Conservation (phyloP, 2,888 invertebrate genomes). For the Timema podura region DNA sequence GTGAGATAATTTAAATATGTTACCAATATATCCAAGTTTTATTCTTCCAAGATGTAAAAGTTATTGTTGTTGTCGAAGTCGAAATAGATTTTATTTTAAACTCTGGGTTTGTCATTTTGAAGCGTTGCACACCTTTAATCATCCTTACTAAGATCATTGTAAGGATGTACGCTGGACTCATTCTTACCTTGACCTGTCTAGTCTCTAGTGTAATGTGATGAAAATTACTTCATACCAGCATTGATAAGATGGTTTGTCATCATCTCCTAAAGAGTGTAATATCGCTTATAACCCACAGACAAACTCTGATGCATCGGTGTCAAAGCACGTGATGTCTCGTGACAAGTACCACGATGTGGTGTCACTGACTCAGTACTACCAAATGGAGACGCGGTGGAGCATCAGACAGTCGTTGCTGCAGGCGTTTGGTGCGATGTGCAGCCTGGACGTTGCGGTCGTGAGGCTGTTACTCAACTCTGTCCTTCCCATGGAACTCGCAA, state of each 20-base stretch:
- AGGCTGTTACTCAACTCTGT: constrained; percentile 82
- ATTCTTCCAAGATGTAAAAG: too few relatives aligned
- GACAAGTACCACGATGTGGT: constrained; percentile 81
- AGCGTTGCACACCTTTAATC: too few relatives aligned
- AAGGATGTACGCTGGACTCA: too few relatives aligned
- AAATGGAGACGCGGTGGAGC: constrained; percentile 90
- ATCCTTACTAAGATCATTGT: too few relatives aligned
- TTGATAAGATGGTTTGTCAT: neutral
- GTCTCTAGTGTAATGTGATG: neutral
- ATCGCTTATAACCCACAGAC: constrained; percentile 53
- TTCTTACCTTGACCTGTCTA: neutral
- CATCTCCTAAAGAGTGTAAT: neutral
- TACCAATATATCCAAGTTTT: too few relatives aligned
- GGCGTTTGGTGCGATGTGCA: constrained; percentile 85
- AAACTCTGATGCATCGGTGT: constrained; percentile 87
- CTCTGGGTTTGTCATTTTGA: too few relatives aligned
- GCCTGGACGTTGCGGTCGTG: constrained; percentile 74
- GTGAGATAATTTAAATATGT: too few relatives aligned
- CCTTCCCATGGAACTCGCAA: constrained; percentile 84
- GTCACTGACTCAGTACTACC: constrained; percentile 87
- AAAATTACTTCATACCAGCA: neutral
- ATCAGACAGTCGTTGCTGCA: constrained; percentile 76
- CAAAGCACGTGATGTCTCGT: constrained; percentile 75
- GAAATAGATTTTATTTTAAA: too few relatives aligned
- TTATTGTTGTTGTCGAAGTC: too few relatives aligned